phyloP scores from a whole-genome alignment of 2,113 vertebrate genomes.

The Prionailurus bengalensis region DNA sequence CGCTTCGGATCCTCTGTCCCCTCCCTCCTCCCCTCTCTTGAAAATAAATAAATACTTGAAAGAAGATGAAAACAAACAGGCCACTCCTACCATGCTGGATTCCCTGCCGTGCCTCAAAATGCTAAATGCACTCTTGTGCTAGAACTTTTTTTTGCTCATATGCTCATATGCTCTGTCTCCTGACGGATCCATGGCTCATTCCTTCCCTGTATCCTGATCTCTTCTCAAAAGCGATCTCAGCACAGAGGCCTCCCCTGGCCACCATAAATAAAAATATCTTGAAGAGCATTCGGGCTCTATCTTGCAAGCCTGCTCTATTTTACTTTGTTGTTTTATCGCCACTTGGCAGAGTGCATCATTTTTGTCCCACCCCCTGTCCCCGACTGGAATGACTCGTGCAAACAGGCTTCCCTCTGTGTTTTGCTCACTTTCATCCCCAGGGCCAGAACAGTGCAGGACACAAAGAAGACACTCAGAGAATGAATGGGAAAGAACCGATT shows the following conservation, averaged over 20 bases:
- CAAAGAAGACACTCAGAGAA: background rate
- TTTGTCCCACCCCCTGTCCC: too few species aligned
- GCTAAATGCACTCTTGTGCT: too few species aligned
- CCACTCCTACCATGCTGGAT: background rate
- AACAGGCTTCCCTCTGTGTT: background rate
- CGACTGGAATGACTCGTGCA: background rate
- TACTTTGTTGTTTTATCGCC: background rate
- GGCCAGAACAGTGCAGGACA: background rate
- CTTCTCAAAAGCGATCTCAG: background rate
- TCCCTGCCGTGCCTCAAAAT: background rate
- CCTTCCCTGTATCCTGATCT: background rate
- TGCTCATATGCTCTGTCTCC: background rate
- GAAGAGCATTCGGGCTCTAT: background rate
- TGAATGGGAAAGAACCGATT: background rate
- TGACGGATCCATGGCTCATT: background rate
- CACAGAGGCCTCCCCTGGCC: background rate
- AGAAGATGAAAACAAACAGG: background rate
- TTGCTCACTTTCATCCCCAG: background rate
- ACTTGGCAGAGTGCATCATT: background rate
- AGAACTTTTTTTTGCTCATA: background rate
- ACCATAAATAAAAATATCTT: background rate
- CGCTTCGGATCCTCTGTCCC: too few species aligned
- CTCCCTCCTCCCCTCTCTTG: too few species aligned
- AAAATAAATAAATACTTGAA: background rate
- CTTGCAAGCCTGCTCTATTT: background rate